phyloP scores from a whole-genome alignment of 2,113 vertebrate genomes.

The Pomatorhinus ruficollis region DNA sequence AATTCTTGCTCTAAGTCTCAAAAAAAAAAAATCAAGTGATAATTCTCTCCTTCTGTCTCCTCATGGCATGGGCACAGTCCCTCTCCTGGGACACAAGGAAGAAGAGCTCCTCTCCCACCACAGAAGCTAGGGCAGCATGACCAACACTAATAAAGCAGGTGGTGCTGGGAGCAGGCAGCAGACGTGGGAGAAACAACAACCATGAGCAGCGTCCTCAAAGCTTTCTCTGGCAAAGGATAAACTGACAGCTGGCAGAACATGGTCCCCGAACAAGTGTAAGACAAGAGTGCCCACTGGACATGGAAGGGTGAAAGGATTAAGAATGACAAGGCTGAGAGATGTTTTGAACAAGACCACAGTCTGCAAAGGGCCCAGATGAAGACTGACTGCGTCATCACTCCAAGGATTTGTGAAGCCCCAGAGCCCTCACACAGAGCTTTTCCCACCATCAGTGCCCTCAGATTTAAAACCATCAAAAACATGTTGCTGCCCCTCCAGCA shows the following conservation, averaged over 20 bases:
- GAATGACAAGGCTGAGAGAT: background rate
- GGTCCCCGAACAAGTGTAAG: fast-evolving
- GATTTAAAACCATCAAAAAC: background rate
- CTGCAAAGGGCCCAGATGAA: background rate
- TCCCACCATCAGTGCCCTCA: background rate
- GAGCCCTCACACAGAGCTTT: background rate
- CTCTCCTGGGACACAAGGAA: background rate
- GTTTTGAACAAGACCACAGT: background rate
- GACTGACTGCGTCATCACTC: background rate
- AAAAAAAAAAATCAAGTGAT: background rate
- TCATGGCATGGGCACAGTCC: background rate
- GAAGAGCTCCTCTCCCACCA: background rate
- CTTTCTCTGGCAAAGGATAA: background rate
- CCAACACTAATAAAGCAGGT: background rate
- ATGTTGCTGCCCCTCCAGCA: background rate
- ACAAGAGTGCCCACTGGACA: background rate
- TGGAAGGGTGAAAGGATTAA: background rate
- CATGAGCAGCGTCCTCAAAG: fast-evolving
- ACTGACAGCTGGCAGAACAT: background rate
- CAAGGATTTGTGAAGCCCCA: background rate
- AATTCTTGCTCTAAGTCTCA: background rate
- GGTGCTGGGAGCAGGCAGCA: background rate
- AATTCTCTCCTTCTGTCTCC: background rate
- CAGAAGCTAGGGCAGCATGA: background rate
- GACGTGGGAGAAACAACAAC: background rate